A percentile compares a stretch with the other conserved stretches of the same genome.
phyloP scores from a whole-genome alignment of 2,113 vertebrate species.

The Burhinus oedicnemus region DNA sequence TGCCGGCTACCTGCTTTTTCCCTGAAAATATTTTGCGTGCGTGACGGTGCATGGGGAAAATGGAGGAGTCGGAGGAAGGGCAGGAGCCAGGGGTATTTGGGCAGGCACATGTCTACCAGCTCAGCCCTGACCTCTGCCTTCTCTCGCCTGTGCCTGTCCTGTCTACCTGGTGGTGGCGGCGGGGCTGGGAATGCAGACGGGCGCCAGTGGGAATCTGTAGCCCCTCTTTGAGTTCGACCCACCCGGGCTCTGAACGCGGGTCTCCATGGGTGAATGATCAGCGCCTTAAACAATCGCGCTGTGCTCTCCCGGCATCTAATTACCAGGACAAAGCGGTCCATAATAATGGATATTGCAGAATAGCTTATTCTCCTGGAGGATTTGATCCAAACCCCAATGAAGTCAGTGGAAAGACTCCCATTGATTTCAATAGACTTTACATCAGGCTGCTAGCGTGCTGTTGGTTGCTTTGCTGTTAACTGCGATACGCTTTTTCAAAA shows the following conservation, averaged over 20 bases:
- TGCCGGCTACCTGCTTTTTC: background rate
- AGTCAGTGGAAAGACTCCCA: slow-evolving; percentile 52
- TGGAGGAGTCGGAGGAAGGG: background rate
- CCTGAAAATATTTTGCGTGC: background rate
- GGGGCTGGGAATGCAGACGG: background rate
- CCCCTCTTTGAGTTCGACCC: background rate
- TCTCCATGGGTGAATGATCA: slow-evolving; percentile 66
- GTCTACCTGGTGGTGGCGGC: background rate
- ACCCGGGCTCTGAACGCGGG: background rate
- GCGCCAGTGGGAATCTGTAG: slow-evolving; percentile 37
- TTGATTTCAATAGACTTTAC: slow-evolving; percentile 61
- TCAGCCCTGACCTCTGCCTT: background rate
- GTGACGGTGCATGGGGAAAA: background rate
- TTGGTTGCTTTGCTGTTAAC: background rate
- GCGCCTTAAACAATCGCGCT: slow-evolving; percentile 20
- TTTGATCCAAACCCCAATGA: slow-evolving; percentile 59
- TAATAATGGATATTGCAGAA: slow-evolving; percentile 62
- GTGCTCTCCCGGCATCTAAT: slow-evolving; percentile 32
- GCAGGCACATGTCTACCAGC: background rate
- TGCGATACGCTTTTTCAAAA: background rate
- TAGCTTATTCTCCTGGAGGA: slow-evolving; percentile 51
- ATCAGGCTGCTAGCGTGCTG: background rate
- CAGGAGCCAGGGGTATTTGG: background rate
- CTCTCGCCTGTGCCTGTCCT: fast-evolving
- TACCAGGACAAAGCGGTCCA: slow-evolving; percentile 47